Conservation (phyloP, 1,140 invertebrate species). For the Conus ventricosus region DNA sequence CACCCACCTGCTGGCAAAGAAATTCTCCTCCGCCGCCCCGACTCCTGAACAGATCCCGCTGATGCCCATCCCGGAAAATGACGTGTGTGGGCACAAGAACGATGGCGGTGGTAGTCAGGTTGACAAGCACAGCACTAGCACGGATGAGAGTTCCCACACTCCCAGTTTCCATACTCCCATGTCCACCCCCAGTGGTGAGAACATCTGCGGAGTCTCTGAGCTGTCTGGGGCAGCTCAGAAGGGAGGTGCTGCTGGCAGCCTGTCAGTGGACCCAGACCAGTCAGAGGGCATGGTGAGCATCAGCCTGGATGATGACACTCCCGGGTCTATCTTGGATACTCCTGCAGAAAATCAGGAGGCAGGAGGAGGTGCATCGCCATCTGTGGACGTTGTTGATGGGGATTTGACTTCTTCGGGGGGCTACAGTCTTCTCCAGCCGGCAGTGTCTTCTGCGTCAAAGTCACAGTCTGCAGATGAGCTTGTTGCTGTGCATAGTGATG, state of each 20-base stretch:
- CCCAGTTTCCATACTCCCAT: constrained; percentile 28
- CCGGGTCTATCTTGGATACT: not conserved
- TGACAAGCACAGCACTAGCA: not conserved
- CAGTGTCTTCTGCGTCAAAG: too few relatives aligned
- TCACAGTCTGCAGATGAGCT: too few relatives aligned
- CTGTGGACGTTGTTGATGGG: not conserved
- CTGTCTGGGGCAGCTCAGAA: not conserved
- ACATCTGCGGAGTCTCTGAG: not conserved
- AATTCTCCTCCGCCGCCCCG: not conserved
- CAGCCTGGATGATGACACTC: not conserved
- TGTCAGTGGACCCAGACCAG: not conserved
- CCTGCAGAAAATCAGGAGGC: not conserved
- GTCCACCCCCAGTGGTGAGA: constrained; percentile 4
- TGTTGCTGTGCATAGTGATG: too few relatives aligned
- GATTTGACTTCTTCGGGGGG: not conserved
- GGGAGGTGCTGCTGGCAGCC: not conserved
- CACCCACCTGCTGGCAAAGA: constrained; percentile 16
- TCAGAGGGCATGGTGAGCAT: not conserved
- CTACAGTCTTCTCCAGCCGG: not conserved
- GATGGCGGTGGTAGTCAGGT: not conserved
- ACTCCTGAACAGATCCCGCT: constrained; percentile 8
- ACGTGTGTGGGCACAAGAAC: not conserved
- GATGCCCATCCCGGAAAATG: not conserved
- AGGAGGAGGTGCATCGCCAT: not conserved
- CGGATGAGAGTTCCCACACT: not conserved